Evolutionary conservation across 2,888 invertebrate species (phyloP).

Genomic region (Drosophila setosimentum): DNA sequence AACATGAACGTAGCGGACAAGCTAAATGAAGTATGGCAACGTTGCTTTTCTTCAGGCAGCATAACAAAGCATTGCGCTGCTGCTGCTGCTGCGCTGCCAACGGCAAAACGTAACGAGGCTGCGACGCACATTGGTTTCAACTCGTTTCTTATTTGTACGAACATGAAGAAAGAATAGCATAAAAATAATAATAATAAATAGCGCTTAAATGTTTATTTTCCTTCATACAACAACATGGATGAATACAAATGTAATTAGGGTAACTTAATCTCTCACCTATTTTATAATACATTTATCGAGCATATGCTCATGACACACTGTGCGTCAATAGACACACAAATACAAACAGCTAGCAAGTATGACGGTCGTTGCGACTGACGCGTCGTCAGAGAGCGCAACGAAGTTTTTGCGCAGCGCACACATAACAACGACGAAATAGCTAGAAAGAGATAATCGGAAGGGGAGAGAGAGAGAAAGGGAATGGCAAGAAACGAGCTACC

Average conservation of each 20-base stretch:
- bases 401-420: slow-evolving; percentile 73
- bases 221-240: background rate
- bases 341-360: slow-evolving; percentile 37
- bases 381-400: slow-evolving; percentile 55
- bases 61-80: slow-evolving; percentile 59
- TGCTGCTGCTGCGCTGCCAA: slow-evolving; percentile 55
- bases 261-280: background rate
- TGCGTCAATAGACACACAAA: slow-evolving; percentile 36
- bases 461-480: slow-evolving; percentile 10
- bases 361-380: slow-evolving; percentile 42
- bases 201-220: background rate
- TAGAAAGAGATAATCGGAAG: background rate
- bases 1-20: slow-evolving; percentile 52
- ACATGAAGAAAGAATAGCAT: background rate
- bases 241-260: background rate
- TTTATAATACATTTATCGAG: background rate
- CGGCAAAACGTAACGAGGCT: slow-evolving; percentile 66
- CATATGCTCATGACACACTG: slow-evolving; percentile 17
- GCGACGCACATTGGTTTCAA: slow-evolving; percentile 41
- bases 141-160: background rate
- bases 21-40: slow-evolving; percentile 70
- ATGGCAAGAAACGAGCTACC: slow-evolving; percentile 36
- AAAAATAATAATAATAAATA: no score
- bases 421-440: slow-evolving; percentile 19
- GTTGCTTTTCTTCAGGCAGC: slow-evolving; percentile 56